These are phyloP conservation scores for Phymanthus crucifer DNA, from an alignment of 92 coral and sea anemone genomes.

Conservation along the genomic window DNA sequence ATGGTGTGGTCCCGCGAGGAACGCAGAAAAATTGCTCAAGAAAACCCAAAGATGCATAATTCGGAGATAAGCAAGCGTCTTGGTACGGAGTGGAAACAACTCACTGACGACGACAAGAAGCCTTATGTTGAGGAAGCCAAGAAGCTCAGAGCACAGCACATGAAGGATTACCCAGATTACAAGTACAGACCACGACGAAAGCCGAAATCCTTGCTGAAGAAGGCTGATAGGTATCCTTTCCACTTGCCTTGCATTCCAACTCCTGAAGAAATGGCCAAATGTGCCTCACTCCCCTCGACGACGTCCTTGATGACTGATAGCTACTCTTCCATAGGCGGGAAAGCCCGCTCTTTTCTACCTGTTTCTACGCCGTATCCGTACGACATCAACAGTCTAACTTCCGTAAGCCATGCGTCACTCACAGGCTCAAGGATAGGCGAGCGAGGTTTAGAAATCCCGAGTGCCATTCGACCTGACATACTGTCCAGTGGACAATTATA, in stretches of 20 bases:
- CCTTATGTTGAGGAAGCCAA: constrained; percentile 98
- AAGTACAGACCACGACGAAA: constrained; percentile 97
- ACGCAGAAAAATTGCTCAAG: constrained; percentile 98
- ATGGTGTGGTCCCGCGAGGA: constrained; percentile 99
- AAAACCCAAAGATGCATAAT: constrained; percentile 99
- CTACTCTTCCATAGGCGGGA: constrained; percentile 59
- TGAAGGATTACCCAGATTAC: constrained; percentile 98
- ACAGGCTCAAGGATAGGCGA: constrained; percentile 71
- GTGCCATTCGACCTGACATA: constrained; percentile 84
- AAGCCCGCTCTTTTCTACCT: constrained; percentile 88
- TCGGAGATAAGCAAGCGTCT: constrained; percentile 98
- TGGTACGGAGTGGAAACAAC: constrained; percentile 95
- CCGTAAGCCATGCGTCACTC: constrained; percentile 56
- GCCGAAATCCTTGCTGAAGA: constrained; percentile 97
- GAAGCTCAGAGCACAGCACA: constrained; percentile 89
- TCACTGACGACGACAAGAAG: constrained; percentile 88
- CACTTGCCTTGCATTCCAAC: constrained; percentile 91
- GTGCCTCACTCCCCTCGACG: constrained; percentile 69
- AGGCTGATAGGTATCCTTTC: constrained; percentile 93
- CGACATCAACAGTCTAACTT: constrained; percentile 59
- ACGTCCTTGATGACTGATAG: constrained; percentile 77
- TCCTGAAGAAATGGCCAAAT: constrained; percentile 84
- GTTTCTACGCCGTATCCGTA: constrained; percentile 70
- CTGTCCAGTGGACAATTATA: constrained; percentile 74
- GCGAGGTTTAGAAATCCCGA: constrained; percentile 84